phyloP scores from a whole-genome alignment of 2,888 invertebrate species.

The Rhopalosiphum nymphaeae region DNA sequence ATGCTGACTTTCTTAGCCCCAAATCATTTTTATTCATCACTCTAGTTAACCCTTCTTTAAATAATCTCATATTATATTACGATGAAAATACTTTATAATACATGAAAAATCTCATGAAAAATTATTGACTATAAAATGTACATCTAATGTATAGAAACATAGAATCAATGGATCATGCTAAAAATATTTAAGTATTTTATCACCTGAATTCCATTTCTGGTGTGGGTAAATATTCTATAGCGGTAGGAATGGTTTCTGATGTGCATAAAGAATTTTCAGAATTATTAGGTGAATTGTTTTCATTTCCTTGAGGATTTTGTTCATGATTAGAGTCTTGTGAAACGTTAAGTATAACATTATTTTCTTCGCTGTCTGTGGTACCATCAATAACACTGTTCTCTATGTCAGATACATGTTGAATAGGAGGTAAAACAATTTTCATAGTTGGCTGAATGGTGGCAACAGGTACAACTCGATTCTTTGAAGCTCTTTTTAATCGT shows the following conservation, averaged over 20 bases:
- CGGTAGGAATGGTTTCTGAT: slow-evolving; percentile 21
- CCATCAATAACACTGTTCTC: slow-evolving; percentile 69
- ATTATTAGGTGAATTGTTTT: slow-evolving; percentile 43
- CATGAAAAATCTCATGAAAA: not conserved
- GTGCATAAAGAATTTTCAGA: slow-evolving; percentile 20
- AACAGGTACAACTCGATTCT: slow-evolving; percentile 71
- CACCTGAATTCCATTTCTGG: slow-evolving; percentile 49
- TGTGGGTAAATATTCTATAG: slow-evolving; percentile 2
- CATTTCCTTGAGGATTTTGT: slow-evolving; percentile 37
- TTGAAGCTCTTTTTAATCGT: slow-evolving; percentile 91
- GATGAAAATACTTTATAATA: not conserved
- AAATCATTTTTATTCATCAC: not conserved
- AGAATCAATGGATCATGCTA: not conserved
- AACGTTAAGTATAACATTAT: slow-evolving; percentile 54
- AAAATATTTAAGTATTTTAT: not conserved
- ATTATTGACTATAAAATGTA: not conserved
- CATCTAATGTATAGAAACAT: not conserved
- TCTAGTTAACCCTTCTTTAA: not conserved
- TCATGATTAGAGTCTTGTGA: slow-evolving; percentile 45
- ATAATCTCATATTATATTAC: not conserved
- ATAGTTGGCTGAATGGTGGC: slow-evolving; percentile 72
- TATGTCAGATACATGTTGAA: slow-evolving; percentile 69
- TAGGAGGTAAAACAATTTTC: slow-evolving; percentile 71
- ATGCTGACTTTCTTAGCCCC: not conserved
- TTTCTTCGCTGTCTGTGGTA: slow-evolving; percentile 59